Conservation (phyloP, 35 echinoderm and acorn worm species). For the Lytechinus variegatus region DNA sequence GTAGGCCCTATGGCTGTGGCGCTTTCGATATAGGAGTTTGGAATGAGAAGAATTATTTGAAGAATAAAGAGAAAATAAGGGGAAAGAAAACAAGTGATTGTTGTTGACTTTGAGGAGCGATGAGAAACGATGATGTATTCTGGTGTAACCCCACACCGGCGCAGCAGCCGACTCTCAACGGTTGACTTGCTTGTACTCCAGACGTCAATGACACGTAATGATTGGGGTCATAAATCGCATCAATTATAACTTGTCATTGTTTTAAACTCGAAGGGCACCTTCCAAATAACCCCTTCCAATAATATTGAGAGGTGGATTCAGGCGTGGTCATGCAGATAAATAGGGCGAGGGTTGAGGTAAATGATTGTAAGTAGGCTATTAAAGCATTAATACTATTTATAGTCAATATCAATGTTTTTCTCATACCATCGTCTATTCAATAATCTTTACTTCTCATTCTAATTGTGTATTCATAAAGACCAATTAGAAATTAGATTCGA, state of each 20-base stretch:
- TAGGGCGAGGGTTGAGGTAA: neutral
- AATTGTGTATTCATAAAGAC: too few relatives aligned
- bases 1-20: neutral
- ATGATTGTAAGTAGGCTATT: too few relatives aligned
- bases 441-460: too few relatives aligned
- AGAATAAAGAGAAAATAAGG: neutral
- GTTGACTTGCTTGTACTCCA: neutral
- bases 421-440: too few relatives aligned
- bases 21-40: neutral
- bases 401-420: too few relatives aligned
- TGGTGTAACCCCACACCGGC: neutral
- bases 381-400: too few relatives aligned
- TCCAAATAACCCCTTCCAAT: neutral
- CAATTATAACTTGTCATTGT: constrained; percentile 45
- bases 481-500: too few relatives aligned
- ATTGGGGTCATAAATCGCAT: constrained; percentile 41
- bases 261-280: constrained; percentile 25
- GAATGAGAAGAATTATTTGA: neutral
- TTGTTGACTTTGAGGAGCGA: constrained; percentile 26
- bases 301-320: neutral
- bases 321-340: neutral
- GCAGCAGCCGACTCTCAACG: neutral
- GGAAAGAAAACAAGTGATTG: constrained; percentile 1
- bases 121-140: constrained; percentile 26
- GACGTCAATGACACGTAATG: constrained; percentile 1